Evolutionary conservation across 2,797 vertebrate species (phyloP).

Genomic region (Gouania willdenowi): DNA sequence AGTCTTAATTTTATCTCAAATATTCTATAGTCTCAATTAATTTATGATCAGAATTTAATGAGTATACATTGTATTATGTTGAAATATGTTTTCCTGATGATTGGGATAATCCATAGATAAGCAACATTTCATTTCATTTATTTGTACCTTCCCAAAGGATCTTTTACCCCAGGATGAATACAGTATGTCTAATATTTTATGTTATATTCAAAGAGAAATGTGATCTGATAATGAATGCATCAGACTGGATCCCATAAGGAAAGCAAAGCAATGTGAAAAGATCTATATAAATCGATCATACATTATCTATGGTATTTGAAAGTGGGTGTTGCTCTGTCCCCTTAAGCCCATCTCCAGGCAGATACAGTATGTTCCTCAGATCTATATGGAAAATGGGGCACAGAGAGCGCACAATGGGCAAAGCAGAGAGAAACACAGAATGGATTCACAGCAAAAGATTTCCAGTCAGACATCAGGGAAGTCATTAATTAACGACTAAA

Average conservation of each 20-base stretch:
- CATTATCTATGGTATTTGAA: conserved; percentile 23
- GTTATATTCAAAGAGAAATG: no score
- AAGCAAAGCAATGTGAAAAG: neutral
- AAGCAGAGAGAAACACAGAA: conserved; percentile 61
- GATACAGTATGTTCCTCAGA: conserved; percentile 43
- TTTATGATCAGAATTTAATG: no score
- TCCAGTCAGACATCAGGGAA: conserved; percentile 73
- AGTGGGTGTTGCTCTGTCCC: conserved; percentile 18
- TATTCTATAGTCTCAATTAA: no score
- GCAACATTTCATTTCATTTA: no score
- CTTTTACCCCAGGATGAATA: no score
- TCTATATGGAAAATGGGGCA: conserved; percentile 54
- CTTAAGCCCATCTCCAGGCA: conserved; percentile 35
- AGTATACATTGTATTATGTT: no score
- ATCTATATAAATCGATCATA: neutral
- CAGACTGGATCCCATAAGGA: neutral
- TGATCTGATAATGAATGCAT: conserved; percentile 3
- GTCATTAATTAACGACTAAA: conserved; percentile 81
- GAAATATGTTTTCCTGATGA: no score
- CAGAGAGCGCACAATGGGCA: conserved; percentile 35
- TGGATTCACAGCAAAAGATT: conserved; percentile 58
- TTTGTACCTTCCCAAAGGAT: no score
- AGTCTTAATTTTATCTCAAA: no score
- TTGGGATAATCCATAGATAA: no score
- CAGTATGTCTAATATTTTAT: no score